Percentiles rank a stretch among this genome's conserved stretches.
Evolutionary conservation across 2,888 invertebrate genomes (phyloP).

Genomic region (Hoplodrina blanda): DNA sequence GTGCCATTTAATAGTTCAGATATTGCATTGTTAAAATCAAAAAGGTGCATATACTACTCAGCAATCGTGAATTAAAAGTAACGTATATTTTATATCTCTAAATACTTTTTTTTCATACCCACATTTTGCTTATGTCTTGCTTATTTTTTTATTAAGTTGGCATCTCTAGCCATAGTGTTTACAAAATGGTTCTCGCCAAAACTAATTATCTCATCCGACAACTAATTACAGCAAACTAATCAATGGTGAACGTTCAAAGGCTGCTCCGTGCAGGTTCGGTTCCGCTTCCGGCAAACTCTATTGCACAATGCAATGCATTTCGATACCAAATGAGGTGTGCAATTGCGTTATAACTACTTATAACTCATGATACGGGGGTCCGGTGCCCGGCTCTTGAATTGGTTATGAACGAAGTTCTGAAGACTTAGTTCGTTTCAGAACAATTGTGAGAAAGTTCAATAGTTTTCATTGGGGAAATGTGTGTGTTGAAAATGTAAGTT

Average conservation of each 20-base stretch:
- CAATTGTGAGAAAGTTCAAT: not conserved
- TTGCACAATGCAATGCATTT: slow-evolving; percentile 60
- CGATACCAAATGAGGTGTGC: slow-evolving; percentile 68
- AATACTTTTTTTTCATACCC: too few relatives aligned
- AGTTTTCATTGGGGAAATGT: not conserved
- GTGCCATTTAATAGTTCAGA: too few relatives aligned
- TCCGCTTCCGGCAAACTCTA: slow-evolving; percentile 33
- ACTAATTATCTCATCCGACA: slow-evolving; percentile 20
- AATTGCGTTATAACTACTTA: slow-evolving; percentile 42
- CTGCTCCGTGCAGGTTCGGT: slow-evolving; percentile 39
- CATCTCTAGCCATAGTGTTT: not conserved
- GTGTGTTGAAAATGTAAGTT: not conserved
- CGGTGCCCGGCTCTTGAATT: slow-evolving; percentile 19
- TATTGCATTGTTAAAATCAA: too few relatives aligned
- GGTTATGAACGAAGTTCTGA: slow-evolving; percentile 28
- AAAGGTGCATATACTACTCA: too few relatives aligned
- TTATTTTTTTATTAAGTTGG: too few relatives aligned
- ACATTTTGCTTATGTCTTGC: too few relatives aligned
- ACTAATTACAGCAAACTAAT: slow-evolving; percentile 25
- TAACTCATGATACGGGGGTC: slow-evolving; percentile 29
- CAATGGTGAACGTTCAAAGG: slow-evolving; percentile 34
- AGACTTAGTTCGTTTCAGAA: slow-evolving; percentile 12
- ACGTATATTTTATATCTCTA: too few relatives aligned
- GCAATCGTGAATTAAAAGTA: too few relatives aligned
- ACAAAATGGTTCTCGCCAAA: not conserved